Base-by-base conservation (phyloP, 2,888 invertebrate species). In the Hemithea aestivaria region DNA sequence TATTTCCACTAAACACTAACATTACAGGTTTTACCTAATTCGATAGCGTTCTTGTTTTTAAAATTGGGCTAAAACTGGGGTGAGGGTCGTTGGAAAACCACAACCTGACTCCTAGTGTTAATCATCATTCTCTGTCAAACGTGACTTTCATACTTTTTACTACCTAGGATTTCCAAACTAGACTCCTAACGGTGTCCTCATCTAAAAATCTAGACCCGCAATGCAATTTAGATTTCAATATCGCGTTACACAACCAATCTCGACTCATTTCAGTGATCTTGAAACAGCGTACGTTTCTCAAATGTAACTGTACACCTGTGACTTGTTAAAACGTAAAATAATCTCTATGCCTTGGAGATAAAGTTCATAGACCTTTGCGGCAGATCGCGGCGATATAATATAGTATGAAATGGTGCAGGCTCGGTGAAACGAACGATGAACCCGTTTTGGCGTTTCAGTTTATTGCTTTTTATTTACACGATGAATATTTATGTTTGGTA, bases 341-440 rank as follows among this genome's bases (percentile, higher is more conserved):
- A 23, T 39, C 42, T 33, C 40, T 50, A 40, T 2, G 3, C 2
- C 2, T 9, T 2, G 2, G 22, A 0, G 0, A 33, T 50, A 58
- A 44, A 44, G 62, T 43, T 30, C 28, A 51, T 10, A 48, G 6
- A 27, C 10, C 9, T 24, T 27, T 7, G 10, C 26, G 31, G 20
- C 20, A 43, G 30, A 26, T 27, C 8, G 20, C 11, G 31, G 36
- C 31, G 40, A 39, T 36, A 30, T 12, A 44, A 40, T n/a, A n/a
- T n/a, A 37, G 33, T 35, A 37, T 42, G 40, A 46, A 36, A 48
- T 35, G 38, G 47, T 53, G 51, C 58, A 51, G 56, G 44, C 48
- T 45, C 46, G 57, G 41, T 56, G 60, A 55, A 45, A 51, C 65
- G 69, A 58, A 40, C 68, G 52, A 56, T 67, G 67, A 67, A 64